Base-by-base conservation (phyloP, 2,888 invertebrate species). In the Cryptocephalus moraei region DNA sequence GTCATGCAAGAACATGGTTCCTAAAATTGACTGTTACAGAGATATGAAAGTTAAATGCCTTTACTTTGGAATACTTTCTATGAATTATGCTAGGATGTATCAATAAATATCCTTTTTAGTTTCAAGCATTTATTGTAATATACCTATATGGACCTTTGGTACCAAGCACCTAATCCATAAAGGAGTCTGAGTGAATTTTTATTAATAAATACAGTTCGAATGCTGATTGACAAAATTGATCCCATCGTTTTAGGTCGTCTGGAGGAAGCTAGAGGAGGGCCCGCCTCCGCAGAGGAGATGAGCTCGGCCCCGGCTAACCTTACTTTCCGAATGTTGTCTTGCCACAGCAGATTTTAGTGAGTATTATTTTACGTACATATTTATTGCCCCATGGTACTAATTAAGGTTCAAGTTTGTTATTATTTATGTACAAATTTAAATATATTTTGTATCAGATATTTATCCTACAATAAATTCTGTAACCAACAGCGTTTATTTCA, bases 201-300 rank as follows among this genome's bases (percentile, higher is more conserved):
- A n/a, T n/a, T n/a, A n/a, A n/a, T n/a, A n/a, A n/a, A n/a, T n/a
- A n/a, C 22, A 22, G 3, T 32, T 33, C 8, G 22, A 36, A 10
- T n/a, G 13, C 11, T 11, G 9, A 32, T 9, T 41, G 32, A 1
- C 9, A 44, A 36, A 32, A 47, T 45, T 46, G 39, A 41, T 47
- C 49, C 41, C 53, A 52, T 56, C 50, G 46, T 41, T 71, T 69
- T 14, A 82, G 82, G 91, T 91, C 43, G 91, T 91, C 39, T 91
- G 91, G 91, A 81, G 91, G 53, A 91, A 91, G 70, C 71, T 91
- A 46, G 91, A 91, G 70, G 89, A 90, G 60, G 86, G 80, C 40
- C 86, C 88, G n/a, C 81, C 83, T 52, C 63, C 73, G 49, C 46
- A 51, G 13, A 52, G 53, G 44, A 41, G 55, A 50, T 56, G 46